Evolutionary conservation across 2,113 vertebrate species (phyloP).

Genomic region (Cynoglossus semilaevis): DNA sequence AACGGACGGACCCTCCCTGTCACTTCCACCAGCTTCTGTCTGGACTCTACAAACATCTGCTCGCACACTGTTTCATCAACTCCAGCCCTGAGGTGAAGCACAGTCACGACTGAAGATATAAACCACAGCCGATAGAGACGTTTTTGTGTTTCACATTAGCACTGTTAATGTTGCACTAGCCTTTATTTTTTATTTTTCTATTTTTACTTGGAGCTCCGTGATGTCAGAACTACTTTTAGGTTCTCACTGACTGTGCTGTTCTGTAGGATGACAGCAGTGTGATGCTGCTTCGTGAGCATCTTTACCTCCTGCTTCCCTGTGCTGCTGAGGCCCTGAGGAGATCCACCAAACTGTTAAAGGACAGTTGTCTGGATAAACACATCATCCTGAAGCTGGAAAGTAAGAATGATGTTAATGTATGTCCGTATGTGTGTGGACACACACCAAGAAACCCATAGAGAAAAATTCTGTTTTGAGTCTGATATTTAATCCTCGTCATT

Average conservation of each 20-base stretch:
- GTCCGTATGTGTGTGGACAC: constrained; percentile 3
- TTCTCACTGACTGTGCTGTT: constrained; percentile 1
- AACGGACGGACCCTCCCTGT: constrained; percentile 75
- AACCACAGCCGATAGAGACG: no score
- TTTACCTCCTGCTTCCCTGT: constrained; percentile 76
- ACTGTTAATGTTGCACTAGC: no score
- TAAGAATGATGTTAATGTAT: constrained; percentile 50
- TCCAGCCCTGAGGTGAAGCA: constrained; percentile 63
- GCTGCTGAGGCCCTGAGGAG: constrained; percentile 78
- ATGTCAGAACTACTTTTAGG: not conserved
- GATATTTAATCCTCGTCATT: constrained; percentile 11
- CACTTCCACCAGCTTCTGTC: constrained; percentile 81
- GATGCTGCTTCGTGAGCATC: constrained; percentile 75
- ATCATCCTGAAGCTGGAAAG: constrained; percentile 79
- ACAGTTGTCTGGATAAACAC: constrained; percentile 73
- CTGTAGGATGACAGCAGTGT: constrained; percentile 75
- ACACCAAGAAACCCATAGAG: no score
- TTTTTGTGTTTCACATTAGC: no score
- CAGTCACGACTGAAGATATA: not conserved
- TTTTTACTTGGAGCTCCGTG: not conserved
- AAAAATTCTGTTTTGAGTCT: not conserved
- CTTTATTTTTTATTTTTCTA: no score
- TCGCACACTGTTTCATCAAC: constrained; percentile 78
- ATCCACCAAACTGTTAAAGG: constrained; percentile 73
- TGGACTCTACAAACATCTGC: constrained; percentile 80